These are phyloP conservation scores for Drosophila algonquin DNA, from an alignment of 2,888 invertebrate species.

Conservation along the genomic window DNA sequence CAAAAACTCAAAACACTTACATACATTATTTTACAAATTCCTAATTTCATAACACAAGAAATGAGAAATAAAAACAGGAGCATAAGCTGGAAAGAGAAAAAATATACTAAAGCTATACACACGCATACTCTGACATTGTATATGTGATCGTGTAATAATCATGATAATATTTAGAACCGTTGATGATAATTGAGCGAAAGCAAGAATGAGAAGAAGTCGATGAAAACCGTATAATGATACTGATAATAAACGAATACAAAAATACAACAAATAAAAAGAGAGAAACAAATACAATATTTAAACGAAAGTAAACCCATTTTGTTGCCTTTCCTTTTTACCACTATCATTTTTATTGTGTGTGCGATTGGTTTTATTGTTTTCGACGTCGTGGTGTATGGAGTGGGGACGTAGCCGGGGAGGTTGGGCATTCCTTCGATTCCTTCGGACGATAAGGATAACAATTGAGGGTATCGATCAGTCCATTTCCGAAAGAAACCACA, in stretches of 20 bases:
- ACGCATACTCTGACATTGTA: constrained; percentile 45
- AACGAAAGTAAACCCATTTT: constrained; percentile 50
- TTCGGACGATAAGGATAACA: background rate
- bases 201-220: constrained; percentile 53
- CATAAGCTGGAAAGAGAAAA: background rate
- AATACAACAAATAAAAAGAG: constrained; percentile 67
- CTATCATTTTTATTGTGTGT: constrained; percentile 39
- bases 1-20: constrained; percentile 32
- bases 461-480: background rate
- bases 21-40: constrained; percentile 40
- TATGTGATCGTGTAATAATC: constrained; percentile 50
- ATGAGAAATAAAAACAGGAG: background rate
- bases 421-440: constrained; percentile 1
- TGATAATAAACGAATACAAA: constrained; percentile 44
- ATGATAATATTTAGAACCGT: constrained; percentile 47
- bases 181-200: constrained; percentile 50
- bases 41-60: constrained; percentile 26
- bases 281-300: constrained; percentile 63
- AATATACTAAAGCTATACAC: background rate
- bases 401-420: background rate
- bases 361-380: constrained; percentile 8
- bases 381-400: constrained; percentile 5
- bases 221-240: constrained; percentile 31
- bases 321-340: constrained; percentile 34
- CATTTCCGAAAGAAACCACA: constrained; percentile 11